Evolutionary conservation across 2,888 invertebrate species (phyloP).

Genomic region (Morpho helenor): DNA sequence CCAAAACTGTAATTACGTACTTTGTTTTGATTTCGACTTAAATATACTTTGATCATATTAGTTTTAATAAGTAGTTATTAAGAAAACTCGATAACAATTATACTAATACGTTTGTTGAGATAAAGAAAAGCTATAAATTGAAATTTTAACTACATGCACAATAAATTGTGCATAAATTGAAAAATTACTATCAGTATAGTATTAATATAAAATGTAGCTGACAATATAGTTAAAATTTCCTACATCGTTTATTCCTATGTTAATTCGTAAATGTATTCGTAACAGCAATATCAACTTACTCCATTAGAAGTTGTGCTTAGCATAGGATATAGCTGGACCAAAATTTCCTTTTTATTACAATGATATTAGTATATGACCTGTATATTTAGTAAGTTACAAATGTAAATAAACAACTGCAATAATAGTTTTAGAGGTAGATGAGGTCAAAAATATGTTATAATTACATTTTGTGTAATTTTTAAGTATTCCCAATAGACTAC

Average conservation of each 20-base stretch:
- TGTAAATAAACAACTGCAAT: constrained; percentile 75
- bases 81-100: constrained; percentile 12
- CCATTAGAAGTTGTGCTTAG: constrained; percentile 68
- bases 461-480: constrained; percentile 65
- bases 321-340: constrained; percentile 78
- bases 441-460: constrained; percentile 45
- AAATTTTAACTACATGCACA: constrained; percentile 3
- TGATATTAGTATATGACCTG: constrained; percentile 53
- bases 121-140: constrained; percentile 10
- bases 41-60: constrained; percentile 27
- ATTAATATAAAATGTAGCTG: constrained; percentile 17
- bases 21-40: constrained; percentile 28
- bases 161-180: constrained; percentile 1
- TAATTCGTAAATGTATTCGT: constrained; percentile 45
- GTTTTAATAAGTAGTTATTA: constrained; percentile 20
- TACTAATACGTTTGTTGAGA: constrained; percentile 1
- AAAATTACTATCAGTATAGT: constrained; percentile 7
- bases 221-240: constrained; percentile 15
- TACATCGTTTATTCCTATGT: constrained; percentile 44
- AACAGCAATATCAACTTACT: constrained; percentile 63
- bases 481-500: constrained; percentile 58
- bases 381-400: constrained; percentile 56
- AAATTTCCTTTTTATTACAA: constrained; percentile 70
- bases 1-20: background rate
- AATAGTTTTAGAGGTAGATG: constrained; percentile 60